Base-by-base conservation (phyloP, 2,888 invertebrate species). In the Trachelus stipa region DNA sequence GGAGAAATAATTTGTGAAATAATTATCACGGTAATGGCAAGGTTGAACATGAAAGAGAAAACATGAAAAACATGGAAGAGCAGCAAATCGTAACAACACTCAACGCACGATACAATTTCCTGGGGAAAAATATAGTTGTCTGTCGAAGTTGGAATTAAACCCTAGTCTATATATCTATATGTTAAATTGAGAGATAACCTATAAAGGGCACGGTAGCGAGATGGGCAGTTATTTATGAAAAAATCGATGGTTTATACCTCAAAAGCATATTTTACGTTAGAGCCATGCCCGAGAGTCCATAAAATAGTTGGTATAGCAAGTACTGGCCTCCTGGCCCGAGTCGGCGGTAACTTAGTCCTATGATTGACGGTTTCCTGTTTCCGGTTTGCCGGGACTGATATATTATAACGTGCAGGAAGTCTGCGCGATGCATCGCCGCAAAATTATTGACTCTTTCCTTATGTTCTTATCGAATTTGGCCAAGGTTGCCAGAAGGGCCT, bases 301-400 rank as follows among this genome's bases (percentile, higher is more conserved):
- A 86, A 86, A 86, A 83, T 85, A 85, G 82, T 34, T 33, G n/a
- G 15, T 71, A 30, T 31, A 35, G 71, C 76, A 73, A 68, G 75
- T 40, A 69, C 74, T 76, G 68, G 79, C 76, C 34, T 74, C 74
- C 74, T 74, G 15, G 74, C 40, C 73, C 77, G 74, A 76, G 74
- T 75, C 76, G 79, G 75, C 73, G 80, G 82, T 83, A 82, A 79
- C 81, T 88, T 87, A 86, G 86, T 86, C 85, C 84, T 87, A 87
- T 87, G 88, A 88, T 87, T 87, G 88, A 88, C 88, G 88, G 87
- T 88, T 88, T 88, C 87, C 88, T 84, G 85, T 87, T 88, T 88
- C 88, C 86, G 85, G 82, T 85, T 81, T 81, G 82, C 82, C 81
- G 81, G 74, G 84, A 86, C 87, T 87, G 86, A 88, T 88, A 88